phyloP scores from a whole-genome alignment of 2,113 vertebrate species.

The Lasiurus borealis region DNA sequence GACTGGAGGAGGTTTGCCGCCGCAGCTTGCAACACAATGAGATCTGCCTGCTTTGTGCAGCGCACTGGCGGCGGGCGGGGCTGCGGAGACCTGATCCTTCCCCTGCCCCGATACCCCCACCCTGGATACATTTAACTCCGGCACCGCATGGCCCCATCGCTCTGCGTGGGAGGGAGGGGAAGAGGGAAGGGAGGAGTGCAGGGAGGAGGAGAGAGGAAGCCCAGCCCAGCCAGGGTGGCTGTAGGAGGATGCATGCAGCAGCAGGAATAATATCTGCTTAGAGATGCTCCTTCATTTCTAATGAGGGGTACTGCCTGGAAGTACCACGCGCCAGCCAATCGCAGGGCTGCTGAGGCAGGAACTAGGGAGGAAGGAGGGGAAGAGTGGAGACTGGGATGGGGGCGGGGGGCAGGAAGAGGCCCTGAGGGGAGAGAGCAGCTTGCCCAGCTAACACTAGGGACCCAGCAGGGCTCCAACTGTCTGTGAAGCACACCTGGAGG shows the following conservation, averaged over 20 bases:
- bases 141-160: not conserved
- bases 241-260: conserved; percentile 69
- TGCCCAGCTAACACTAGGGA: not conserved
- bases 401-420: conserved; percentile 9
- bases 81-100: conserved; percentile 40
- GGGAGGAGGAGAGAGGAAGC: not conserved
- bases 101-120: not conserved
- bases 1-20: conserved; percentile 36
- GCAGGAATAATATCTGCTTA: conserved; percentile 75
- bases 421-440: not conserved
- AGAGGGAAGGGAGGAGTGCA: not conserved
- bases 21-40: conserved; percentile 65
- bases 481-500: conserved; percentile 64
- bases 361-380: conserved; percentile 21
- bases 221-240: conserved; percentile 29
- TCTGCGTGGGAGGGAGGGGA: not conserved
- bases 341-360: conserved; percentile 52
- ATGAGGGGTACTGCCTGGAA: conserved; percentile 78
- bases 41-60: conserved; percentile 64
- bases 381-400: not conserved
- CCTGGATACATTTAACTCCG: conserved; percentile 14
- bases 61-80: not conserved
- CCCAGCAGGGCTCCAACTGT: not conserved
- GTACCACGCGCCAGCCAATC: conserved; percentile 69
- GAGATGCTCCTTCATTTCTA: conserved; percentile 75